phyloP scores from a whole-genome alignment of 2,888 invertebrate species.

The Acleris laterana region DNA sequence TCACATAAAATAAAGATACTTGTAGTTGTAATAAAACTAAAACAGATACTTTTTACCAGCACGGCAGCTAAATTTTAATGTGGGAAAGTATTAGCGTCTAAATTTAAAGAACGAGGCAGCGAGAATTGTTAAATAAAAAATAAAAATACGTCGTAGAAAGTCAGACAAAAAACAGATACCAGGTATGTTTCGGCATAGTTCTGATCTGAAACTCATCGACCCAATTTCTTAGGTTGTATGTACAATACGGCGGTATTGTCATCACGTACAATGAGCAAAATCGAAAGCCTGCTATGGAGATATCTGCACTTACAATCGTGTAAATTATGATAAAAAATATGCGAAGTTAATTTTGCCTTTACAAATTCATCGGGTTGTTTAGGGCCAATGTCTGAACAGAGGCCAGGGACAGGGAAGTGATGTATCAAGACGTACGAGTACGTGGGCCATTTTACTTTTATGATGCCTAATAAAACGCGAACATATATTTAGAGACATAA shows the following conservation, averaged over 20 bases:
- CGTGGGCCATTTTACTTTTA: too few species aligned
- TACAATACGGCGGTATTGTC: constrained; percentile 36
- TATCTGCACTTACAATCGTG: not conserved
- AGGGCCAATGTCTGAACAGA: not conserved
- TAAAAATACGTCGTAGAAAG: constrained; percentile 46
- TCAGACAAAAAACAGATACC: constrained; percentile 47
- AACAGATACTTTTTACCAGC: not conserved
- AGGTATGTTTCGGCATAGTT: constrained; percentile 37
- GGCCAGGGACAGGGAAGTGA: too few species aligned
- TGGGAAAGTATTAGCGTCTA: constrained; percentile 19
- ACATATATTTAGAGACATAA: too few species aligned
- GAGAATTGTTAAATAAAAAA: constrained; percentile 23
- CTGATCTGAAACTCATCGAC: constrained; percentile 40
- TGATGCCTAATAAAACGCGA: too few species aligned
- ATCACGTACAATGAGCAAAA: constrained; percentile 51
- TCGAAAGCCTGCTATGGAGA: constrained; percentile 51
- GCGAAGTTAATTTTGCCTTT: not conserved
- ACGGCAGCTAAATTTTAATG: not conserved
- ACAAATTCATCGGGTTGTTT: not conserved
- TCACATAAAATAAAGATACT: too few species aligned
- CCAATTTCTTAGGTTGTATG: constrained; percentile 39
- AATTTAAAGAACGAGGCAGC: constrained; percentile 20
- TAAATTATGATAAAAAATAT: not conserved
- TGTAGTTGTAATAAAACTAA: not conserved
- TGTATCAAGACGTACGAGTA: too few species aligned